Percentiles rank a stretch among this genome's conserved stretches.
Evolutionary conservation across 1,140 invertebrate species (phyloP).

Genomic region (Caerostris darwini): DNA sequence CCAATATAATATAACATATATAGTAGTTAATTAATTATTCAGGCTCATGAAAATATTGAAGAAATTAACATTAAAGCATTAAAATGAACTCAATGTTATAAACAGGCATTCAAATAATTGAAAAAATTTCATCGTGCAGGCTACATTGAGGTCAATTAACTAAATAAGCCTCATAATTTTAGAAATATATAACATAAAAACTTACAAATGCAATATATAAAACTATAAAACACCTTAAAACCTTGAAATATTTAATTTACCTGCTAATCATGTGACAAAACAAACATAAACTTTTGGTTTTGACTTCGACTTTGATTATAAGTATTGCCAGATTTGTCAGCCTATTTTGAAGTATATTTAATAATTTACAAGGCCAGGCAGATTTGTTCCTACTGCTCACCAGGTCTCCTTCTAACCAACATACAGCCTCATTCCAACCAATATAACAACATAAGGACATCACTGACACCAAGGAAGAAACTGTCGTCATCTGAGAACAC

Average conservation of each 20-base stretch:
- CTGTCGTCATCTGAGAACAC: no score
- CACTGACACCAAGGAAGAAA: no score
- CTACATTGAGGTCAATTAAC: neutral
- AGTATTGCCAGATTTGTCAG: neutral
- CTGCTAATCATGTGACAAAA: conserved; percentile 14
- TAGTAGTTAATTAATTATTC: no score
- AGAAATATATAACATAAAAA: neutral
- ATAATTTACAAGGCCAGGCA: no score
- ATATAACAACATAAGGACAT: no score
- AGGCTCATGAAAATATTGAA: no score
- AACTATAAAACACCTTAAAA: neutral
- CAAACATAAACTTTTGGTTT: neutral
- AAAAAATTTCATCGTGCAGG: neutral
- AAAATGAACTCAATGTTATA: neutral
- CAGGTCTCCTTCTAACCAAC: no score
- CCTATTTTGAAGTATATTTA: no score
- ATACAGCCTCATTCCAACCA: no score
- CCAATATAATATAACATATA: no score
- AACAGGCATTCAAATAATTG: neutral
- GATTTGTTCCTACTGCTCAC: no score
- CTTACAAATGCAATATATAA: neutral
- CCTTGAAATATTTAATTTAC: neutral
- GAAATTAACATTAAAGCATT: neutral
- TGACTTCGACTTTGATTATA: neutral
- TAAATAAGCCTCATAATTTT: neutral